phyloP scores from a whole-genome alignment of 2,888 invertebrate genomes.

The Sicus ferrugineus region DNA sequence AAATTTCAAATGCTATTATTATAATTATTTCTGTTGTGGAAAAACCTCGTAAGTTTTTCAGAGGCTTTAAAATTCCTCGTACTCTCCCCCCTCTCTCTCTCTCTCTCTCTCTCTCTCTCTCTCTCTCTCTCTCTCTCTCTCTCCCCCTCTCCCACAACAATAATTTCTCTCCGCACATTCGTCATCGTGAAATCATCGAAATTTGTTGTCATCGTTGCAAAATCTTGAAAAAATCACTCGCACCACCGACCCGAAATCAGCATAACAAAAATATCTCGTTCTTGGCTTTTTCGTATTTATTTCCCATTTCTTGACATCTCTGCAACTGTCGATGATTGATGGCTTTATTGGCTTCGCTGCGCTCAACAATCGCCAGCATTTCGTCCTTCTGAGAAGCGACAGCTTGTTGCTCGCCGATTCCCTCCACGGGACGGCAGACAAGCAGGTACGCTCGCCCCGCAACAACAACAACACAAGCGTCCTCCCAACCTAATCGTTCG shows the following conservation, averaged over 20 bases:
- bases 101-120: no score
- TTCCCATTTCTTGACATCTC: constrained; percentile 20
- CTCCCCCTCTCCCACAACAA: no score
- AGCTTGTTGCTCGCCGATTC: background rate
- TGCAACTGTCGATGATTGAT: constrained; percentile 33
- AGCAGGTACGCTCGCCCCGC: background rate
- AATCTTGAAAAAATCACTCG: background rate
- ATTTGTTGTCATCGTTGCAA: no score
- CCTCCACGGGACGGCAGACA: background rate
- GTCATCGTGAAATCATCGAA: no score
- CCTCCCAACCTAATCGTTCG: background rate
- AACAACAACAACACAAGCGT: background rate
- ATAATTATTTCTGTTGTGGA: no score
- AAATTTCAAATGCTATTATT: no score
- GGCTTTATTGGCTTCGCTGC: constrained; percentile 31
- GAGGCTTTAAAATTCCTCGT: no score
- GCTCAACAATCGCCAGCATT: constrained; percentile 22
- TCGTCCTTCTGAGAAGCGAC: constrained; percentile 19
- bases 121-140: no score
- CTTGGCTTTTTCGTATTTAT: background rate
- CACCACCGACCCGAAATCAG: background rate
- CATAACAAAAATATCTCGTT: background rate
- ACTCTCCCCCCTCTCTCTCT: no score
- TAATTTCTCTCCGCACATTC: no score
- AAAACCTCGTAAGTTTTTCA: background rate